Base-by-base conservation (phyloP, 2,797 vertebrate species). In the Clarias laeviceps region DNA sequence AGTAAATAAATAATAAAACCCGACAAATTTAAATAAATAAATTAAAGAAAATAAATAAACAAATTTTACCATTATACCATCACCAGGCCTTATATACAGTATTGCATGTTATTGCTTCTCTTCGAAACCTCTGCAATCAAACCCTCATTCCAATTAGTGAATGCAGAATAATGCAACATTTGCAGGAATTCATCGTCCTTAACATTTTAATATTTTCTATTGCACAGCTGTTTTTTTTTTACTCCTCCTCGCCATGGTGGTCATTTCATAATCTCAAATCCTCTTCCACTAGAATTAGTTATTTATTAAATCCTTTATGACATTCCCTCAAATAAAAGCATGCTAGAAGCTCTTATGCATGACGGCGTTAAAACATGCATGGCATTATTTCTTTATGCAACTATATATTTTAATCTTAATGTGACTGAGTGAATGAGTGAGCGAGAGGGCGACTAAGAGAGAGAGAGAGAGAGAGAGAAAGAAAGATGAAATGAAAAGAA, bases 251-350 rank as follows among this genome's bases (percentile, higher is more conserved):
- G 0, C 9, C 69, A 74, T 11, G 69, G 34, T 66, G 69, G 80
- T 69, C 34, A 82, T 82, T 86, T 86, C 62, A 84, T 83, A 56
- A 80, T 78, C 80, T 64, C 57, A 83, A 65, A 89, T 61, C 62
- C 74, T 69, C 45, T 76, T 82, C 68, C 45, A 83, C 69, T 57
- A 84, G 85, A 78, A 83, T 76, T 72, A 54, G 73, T 82, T 62
- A 82, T 83, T 82, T 62, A 82, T 83, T 61, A 68, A 83, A 62
- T 78, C 85, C 73, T 62, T 34, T 78, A 64, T 79, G 80, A 73
- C 84, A 79, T 79, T 78, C 70, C 85, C 34, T 79, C 37, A 78
- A 64, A 82, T 62, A 29, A 86, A 83, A 70, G 57, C 27, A 34
- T 0, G 57, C 34, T 34, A 45, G 70, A 40, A 76, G 27, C 45